These are phyloP conservation scores for Paragorgia papillata DNA, from an alignment of 92 coral and sea anemone genomes.

Conservation along the genomic window DNA sequence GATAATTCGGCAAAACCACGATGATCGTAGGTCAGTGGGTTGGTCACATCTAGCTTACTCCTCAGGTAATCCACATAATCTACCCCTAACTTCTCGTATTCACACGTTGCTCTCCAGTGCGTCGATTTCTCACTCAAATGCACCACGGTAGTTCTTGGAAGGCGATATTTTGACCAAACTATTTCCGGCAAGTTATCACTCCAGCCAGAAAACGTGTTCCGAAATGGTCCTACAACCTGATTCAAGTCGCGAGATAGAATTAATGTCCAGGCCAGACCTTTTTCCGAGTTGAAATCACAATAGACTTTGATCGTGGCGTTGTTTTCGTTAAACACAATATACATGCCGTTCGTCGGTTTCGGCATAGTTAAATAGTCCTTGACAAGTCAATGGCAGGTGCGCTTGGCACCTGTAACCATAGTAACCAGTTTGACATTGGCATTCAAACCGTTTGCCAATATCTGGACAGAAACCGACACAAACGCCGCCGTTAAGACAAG, in stretches of 20 bases:
- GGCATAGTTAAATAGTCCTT: neutral
- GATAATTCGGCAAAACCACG: neutral
- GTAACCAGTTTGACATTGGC: neutral
- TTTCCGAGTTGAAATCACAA: neutral
- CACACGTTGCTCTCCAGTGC: neutral
- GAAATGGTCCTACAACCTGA: neutral
- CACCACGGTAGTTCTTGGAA: neutral
- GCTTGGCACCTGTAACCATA: neutral
- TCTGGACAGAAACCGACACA: neutral
- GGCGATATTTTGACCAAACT: neutral
- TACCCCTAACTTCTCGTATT: neutral
- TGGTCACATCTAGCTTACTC: neutral
- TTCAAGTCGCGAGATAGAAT: neutral
- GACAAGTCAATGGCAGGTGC: neutral
- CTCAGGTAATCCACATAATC: neutral
- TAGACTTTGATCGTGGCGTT: neutral
- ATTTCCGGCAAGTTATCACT: neutral
- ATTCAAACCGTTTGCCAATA: neutral
- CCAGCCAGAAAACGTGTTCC: neutral
- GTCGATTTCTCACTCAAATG: neutral
- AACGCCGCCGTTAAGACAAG: neutral
- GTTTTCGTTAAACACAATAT: neutral
- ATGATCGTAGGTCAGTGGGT: neutral
- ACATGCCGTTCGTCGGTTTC: neutral
- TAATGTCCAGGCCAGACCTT: neutral